Base-by-base conservation (phyloP, 2,888 invertebrate species). In the Euzophera pinguis region DNA sequence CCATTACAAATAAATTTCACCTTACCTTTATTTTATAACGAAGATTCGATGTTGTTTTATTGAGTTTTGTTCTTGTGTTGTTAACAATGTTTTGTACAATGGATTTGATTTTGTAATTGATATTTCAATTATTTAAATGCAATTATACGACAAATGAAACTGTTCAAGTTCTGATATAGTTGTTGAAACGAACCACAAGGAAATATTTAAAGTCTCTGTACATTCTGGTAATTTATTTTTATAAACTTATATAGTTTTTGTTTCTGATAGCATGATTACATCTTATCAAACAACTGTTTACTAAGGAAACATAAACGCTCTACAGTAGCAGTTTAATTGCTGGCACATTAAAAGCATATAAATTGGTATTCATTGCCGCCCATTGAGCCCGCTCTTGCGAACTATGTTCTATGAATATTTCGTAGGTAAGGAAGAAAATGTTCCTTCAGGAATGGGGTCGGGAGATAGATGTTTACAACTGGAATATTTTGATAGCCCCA, bases 281-380 rank as follows among this genome's bases (percentile, higher is more conserved):
- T 22, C 22, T 22, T 22, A 3, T 16, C 16, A 10, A 39, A 9
- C n/a, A 32, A 5, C 12, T 5, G 14, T 32, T 12, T 57, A 59
- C 49, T 53, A 61, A 52, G 54, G 56, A 10, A 48, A 56, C 59
- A 58, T 65, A 57, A 67, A 52, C 61, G 62, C 56, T 62, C 57
- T 54, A 61, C 65, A 65, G 67, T 62, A 62, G 60, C 70, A 60
- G 77, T 78, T 84, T 91, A 91, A 92, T 91, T 88, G 83, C 81
- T 79, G 85, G 84, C 79, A 86, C 83, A 85, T 85, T 84, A 83
- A 82, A 73, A 75, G 76, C 75, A 71, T 78, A 83, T 85, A 82
- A 88, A 91, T 82, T 81, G 76, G 69, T 90, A 84, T 88, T 85
- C 83, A 89, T 86, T 82, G 83, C 75, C 77, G 78, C 77, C 71